Conservation (phyloP, 2,888 invertebrate species). For the Calliopum simillimum region DNA sequence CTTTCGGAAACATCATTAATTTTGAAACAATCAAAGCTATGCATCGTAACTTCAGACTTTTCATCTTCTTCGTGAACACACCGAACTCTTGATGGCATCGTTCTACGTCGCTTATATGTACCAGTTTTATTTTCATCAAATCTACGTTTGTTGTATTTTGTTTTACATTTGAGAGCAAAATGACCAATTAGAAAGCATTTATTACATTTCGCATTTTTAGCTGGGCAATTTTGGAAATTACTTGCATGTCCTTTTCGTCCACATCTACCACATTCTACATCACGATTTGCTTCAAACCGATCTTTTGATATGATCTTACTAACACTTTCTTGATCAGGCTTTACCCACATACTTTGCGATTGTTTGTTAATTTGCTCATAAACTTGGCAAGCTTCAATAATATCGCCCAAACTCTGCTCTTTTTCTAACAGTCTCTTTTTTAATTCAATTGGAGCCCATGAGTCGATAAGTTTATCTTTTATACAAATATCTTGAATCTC, state of each 20-base stretch:
- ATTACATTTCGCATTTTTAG: too few species aligned
- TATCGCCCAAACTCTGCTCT: background rate
- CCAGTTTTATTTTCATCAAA: conserved; percentile 23
- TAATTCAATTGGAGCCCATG: background rate
- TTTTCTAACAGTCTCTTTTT: too few species aligned
- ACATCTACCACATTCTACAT: too few species aligned
- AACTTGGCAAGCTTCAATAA: too few species aligned
- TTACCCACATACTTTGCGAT: too few species aligned
- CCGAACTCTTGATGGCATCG: background rate
- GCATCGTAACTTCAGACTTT: background rate
- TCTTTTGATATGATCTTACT: too few species aligned
- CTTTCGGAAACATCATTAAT: conserved; percentile 31
- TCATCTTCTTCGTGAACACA: background rate
- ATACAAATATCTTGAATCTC: background rate
- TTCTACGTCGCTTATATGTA: background rate
- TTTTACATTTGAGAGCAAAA: conserved; percentile 7
- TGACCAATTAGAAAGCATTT: conserved; percentile 10
- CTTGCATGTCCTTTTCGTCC: too few species aligned
- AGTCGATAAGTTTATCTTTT: background rate
- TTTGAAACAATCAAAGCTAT: conserved; percentile 38
- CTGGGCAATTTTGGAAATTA: too few species aligned
- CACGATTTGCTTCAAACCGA: too few species aligned
- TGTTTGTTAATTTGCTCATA: too few species aligned
- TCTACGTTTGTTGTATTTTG: background rate
- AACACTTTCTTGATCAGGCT: too few species aligned